Evolutionary conservation across 1,140 invertebrate species (phyloP).

Genomic region (Trichonephila clavipes): DNA sequence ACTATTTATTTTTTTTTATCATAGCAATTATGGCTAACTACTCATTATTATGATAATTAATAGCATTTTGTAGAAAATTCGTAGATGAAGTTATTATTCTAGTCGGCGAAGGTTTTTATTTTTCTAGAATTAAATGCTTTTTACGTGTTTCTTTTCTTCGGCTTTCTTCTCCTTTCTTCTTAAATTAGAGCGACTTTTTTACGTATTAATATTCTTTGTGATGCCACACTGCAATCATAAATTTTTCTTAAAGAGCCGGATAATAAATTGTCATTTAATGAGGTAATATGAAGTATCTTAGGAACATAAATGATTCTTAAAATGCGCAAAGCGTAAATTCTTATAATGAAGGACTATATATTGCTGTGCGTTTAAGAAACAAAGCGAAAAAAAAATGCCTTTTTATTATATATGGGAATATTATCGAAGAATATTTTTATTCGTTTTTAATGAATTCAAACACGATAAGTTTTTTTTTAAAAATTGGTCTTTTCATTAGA

Average conservation of each 20-base stretch:
- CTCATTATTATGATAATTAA: constrained; percentile 56
- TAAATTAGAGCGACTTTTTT: constrained; percentile 44
- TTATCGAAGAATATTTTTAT: no score
- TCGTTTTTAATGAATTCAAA: no score
- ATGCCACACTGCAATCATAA: constrained; percentile 16
- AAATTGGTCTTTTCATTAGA: no score
- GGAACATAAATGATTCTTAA: neutral
- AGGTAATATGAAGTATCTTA: constrained; percentile 10
- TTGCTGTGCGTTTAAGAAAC: neutral
- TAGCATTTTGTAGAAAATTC: constrained; percentile 48
- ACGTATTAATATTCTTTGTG: constrained; percentile 20
- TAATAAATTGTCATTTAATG: constrained; percentile 46
- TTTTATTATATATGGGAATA: no score
- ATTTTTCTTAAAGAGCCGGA: constrained; percentile 23
- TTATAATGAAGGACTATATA: neutral
- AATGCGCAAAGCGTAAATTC: neutral
- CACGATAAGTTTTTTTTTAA: no score
- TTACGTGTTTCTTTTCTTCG: neutral
- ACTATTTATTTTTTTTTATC: constrained; percentile 39
- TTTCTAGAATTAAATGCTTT: constrained; percentile 17
- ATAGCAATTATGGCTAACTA: constrained; percentile 47
- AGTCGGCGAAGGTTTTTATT: neutral
- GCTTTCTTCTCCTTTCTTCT: neutral
- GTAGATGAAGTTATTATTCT: constrained; percentile 42
- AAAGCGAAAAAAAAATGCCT: neutral